Evolutionary conservation across 2,888 invertebrate species (phyloP), one percentile per base, ranked within the genome.

Genomic region (Melieria picta): DNA sequence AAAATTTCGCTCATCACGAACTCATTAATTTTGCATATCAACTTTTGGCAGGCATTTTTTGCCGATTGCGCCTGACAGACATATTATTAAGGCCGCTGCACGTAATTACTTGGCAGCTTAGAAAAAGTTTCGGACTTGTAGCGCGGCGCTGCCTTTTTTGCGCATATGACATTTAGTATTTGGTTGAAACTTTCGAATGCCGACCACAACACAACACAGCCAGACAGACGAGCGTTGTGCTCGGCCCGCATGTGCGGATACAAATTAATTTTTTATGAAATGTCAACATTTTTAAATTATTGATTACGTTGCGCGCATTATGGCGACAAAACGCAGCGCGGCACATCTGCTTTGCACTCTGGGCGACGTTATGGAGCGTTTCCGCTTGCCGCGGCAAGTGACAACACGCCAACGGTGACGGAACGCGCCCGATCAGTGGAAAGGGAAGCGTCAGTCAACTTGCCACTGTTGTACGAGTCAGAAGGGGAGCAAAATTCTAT

Each of bases 21-120:
- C 58, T 30, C 58, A 66, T 50, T 48, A 66, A 66, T 50, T 66
- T 66, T 58, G 57, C 65, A 57, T 65, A 65, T 66, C 58, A 58
- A 58, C 57, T 60, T 66, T 66, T 58, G 58, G 48, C 66, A 48
- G 47, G 42, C 7, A 50, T 50, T 65, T 65, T 30, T 30, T 30
- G 30, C 3, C 30, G 30, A 30, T 42, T 13, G 43, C 10, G 9
- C 43, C 43, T n/a, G 4, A 6, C 11, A 10, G 46, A 61, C 13
- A 61, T 45, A 61, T 45, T 52, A 52, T 52, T 52, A 52, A 61
- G 4, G 42, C 16, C 16, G 9, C 13, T 11, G 46, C 45, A 60
- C 46, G n/a, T 7, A 7, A 11, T 43, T 45, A 43, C 7, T 45
- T 60, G 42, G 43, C 43, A 13, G 7, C 7, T 57, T 5, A 57